These are phyloP conservation scores for Polydrusus tereticollis DNA, from an alignment of 2,888 invertebrate species.

Conservation along the genomic window DNA sequence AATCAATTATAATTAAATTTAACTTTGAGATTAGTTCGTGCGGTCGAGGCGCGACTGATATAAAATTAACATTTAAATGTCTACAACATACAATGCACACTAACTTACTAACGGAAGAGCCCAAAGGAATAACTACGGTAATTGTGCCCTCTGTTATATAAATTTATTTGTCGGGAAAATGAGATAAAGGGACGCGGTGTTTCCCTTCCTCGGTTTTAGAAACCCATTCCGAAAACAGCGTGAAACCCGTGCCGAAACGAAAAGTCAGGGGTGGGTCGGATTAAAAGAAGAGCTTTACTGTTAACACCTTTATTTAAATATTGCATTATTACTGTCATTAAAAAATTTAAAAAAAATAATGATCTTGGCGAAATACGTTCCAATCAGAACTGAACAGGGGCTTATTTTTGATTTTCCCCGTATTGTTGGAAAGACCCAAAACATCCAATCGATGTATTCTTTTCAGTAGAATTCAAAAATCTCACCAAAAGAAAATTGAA, in stretches of 20 bases:
- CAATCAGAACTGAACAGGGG: too few relatives aligned
- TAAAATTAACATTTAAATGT: slow-evolving; percentile 10
- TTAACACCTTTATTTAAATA: not conserved
- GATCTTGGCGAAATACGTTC: too few relatives aligned
- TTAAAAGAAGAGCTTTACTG: not conserved
- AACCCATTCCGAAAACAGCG: slow-evolving; percentile 23
- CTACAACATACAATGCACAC: slow-evolving; percentile 1
- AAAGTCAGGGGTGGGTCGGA: not conserved
- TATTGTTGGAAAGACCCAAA: too few relatives aligned
- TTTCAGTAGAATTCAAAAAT: too few relatives aligned
- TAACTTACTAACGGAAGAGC: slow-evolving; percentile 15
- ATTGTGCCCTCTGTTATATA: slow-evolving; percentile 35
- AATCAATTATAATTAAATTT: not conserved
- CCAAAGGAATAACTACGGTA: slow-evolving; percentile 17
- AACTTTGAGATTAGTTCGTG: not conserved
- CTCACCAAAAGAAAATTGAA: too few relatives aligned
- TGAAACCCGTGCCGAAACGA: slow-evolving; percentile 13
- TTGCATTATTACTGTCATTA: too few relatives aligned
- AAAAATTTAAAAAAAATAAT: too few relatives aligned
- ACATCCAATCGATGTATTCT: too few relatives aligned
- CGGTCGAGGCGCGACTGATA: not conserved
- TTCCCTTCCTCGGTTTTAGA: slow-evolving; percentile 20
- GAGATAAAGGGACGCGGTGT: slow-evolving; percentile 30
- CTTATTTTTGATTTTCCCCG: too few relatives aligned
- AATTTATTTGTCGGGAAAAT: slow-evolving; percentile 37